These are phyloP conservation scores for Magallana ariakensis DNA, from an alignment of 1,140 invertebrate species.

Conservation along the genomic window DNA sequence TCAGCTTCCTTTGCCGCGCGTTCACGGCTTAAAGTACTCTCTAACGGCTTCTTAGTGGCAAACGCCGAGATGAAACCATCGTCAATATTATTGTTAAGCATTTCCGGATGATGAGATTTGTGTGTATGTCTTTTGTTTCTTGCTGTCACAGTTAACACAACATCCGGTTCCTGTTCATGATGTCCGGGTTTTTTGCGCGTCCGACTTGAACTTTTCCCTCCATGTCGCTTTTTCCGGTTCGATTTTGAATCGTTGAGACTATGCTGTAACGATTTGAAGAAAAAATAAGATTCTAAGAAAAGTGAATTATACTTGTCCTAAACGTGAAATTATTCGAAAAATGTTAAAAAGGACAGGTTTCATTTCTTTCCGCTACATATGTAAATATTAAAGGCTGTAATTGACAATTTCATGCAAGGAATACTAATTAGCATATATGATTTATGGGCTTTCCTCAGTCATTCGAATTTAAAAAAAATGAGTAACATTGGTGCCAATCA, in stretches of 20 bases:
- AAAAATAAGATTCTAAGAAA: not conserved
- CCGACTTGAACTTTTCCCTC: not conserved
- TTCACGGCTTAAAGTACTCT: constrained; percentile 4
- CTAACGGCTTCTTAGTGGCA: not conserved
- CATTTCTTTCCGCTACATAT: not conserved
- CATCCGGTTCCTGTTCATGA: not conserved
- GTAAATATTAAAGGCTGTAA: not conserved
- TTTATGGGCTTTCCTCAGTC: not conserved
- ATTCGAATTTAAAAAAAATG: too few species aligned
- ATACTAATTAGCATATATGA: not conserved
- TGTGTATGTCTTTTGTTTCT: not conserved
- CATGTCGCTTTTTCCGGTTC: not conserved
- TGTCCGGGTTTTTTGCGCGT: not conserved
- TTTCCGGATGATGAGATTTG: not conserved
- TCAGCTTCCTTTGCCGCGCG: constrained; percentile 11
- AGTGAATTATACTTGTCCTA: too few species aligned
- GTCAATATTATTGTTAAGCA: constrained; percentile 3
- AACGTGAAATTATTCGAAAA: too few species aligned
- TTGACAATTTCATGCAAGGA: not conserved
- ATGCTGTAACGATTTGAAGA: not conserved
- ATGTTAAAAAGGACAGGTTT: not conserved
- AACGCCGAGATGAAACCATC: not conserved
- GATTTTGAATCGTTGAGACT: constrained; percentile 10
- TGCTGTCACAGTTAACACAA: not conserved
- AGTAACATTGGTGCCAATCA: not conserved